These are phyloP conservation scores for Xenopus tropicalis DNA, from an alignment of 2,113 vertebrate genomes.

Conservation along the genomic window DNA sequence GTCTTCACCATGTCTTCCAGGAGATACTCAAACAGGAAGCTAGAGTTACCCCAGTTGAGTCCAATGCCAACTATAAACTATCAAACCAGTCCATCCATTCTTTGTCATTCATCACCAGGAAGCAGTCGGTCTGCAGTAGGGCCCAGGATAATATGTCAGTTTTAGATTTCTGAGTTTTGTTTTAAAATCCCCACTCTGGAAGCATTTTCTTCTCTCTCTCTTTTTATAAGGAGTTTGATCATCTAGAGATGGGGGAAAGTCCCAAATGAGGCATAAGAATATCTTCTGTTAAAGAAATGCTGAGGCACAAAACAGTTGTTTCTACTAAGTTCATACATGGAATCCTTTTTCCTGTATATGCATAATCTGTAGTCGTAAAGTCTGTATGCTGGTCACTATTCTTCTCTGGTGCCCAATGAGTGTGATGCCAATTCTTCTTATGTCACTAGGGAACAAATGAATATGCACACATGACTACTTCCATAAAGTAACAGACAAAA, in stretches of 20 bases:
- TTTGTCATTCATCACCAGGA: slow-evolving; percentile 60
- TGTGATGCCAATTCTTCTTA: slow-evolving; percentile 89
- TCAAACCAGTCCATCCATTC: slow-evolving; percentile 68
- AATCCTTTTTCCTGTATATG: slow-evolving; percentile 97
- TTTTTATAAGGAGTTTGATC: slow-evolving; percentile 48
- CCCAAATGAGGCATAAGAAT: slow-evolving; percentile 61
- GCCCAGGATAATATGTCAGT: slow-evolving; percentile 54
- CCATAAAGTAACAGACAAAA: too few species aligned
- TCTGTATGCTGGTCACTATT: slow-evolving; percentile 95
- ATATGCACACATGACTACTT: too few species aligned
- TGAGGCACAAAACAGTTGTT: slow-evolving; percentile 80
- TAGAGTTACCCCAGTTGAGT: slow-evolving; percentile 57
- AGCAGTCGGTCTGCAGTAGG: slow-evolving; percentile 60
- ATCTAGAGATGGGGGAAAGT: slow-evolving; percentile 60
- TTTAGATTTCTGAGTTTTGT: slow-evolving; percentile 53
- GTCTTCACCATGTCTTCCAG: slow-evolving; percentile 70
- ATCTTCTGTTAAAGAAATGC: slow-evolving; percentile 70
- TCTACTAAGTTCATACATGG: slow-evolving; percentile 83
- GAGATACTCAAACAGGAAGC: slow-evolving; percentile 65
- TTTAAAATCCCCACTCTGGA: slow-evolving; percentile 64
- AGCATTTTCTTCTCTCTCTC: slow-evolving; percentile 55
- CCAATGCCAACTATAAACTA: slow-evolving; percentile 55
- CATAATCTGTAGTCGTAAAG: slow-evolving; percentile 87
- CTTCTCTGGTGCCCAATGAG: slow-evolving; percentile 95
- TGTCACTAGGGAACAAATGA: slow-evolving; percentile 69